Conservation (phyloP, 1,140 invertebrate species). For the Drosophila albomicans region DNA sequence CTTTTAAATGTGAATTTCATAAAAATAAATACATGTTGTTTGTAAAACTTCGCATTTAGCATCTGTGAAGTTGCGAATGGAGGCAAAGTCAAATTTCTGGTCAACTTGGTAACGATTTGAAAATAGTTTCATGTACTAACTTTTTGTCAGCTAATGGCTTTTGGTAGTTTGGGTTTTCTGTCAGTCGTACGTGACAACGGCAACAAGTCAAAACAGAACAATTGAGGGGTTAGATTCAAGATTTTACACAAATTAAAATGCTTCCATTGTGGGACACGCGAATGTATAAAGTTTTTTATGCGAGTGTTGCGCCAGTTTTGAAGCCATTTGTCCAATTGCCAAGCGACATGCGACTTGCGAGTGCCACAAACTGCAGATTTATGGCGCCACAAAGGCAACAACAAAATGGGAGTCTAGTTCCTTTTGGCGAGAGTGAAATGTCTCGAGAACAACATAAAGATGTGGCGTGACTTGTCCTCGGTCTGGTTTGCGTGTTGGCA, state of each 20-base stretch:
- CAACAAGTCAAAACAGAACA: slow-evolving; percentile 38
- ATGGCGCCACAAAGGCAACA: slow-evolving; percentile 43
- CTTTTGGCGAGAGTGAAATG: slow-evolving; percentile 36
- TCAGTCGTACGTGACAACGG: slow-evolving; percentile 13
- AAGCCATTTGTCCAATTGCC: slow-evolving; percentile 53
- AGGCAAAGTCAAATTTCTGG: no score
- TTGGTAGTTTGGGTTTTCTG: background rate
- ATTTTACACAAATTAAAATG: slow-evolving; percentile 30
- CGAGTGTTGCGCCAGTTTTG: slow-evolving; percentile 52
- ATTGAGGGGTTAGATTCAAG: slow-evolving; percentile 15
- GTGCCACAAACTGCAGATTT: slow-evolving; percentile 48
- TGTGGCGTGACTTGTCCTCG: slow-evolving; percentile 35
- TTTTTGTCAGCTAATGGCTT: slow-evolving; percentile 4
- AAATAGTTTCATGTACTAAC: slow-evolving; percentile 6
- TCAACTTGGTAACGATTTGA: background rate
- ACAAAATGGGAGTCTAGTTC: slow-evolving; percentile 17
- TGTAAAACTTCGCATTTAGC: no score
- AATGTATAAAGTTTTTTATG: slow-evolving; percentile 47
- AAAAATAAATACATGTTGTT: no score
- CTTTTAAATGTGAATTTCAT: no score
- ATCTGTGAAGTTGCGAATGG: no score
- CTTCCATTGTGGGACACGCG: slow-evolving; percentile 33
- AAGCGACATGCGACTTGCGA: slow-evolving; percentile 45
- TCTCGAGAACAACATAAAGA: slow-evolving; percentile 20
- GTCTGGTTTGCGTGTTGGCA: slow-evolving; percentile 8